Evolutionary conservation across 2,888 invertebrate genomes (phyloP), one percentile per base, ranked within the genome.

Genomic region (Acrobasis repandana): DNA sequence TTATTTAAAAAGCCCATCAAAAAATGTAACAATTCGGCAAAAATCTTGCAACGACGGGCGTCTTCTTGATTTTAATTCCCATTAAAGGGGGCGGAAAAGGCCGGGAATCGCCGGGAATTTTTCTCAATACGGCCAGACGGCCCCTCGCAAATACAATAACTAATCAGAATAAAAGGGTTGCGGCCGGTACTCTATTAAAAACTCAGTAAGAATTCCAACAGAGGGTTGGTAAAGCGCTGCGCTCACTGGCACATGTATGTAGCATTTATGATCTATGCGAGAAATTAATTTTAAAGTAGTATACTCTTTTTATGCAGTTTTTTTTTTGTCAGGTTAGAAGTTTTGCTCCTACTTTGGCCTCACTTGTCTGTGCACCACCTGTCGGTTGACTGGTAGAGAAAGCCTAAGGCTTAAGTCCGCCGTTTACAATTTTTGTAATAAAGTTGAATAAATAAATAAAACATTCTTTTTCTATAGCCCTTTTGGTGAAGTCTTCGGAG

Each of bases 161-260:
- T 90, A 90, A 92, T 92, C 88, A 86, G 80, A 86, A 88, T 88
- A 88, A 90, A 90, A 91, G 91, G 91, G 91, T 92, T 91, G 90
- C 78, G 82, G 86, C 77, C 71, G 79, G 54, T 54, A 66, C 79
- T 86, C 87, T 90, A 88, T 90, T 91, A 92, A 91, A 91, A 91
- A 92, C 83, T 90, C 86, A 67, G 79, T 80, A 89, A 90, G 86
- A 90, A 90, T 87, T 82, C 81, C 80, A 69, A 69, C 65, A 73
- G 78, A 79, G 85, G 85, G 83, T 77, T 68, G 75, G 18, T 60
- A 64, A 77, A 69, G 77, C 47, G 15, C 64, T 67, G 18, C 84
- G 82, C 28, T 70, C 71, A 84, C 68, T 70, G 63, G 58, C 56
- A 43, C 6, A 5, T 38, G 11, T 38, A 14, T 38, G 1, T 11